A percentile compares a stretch with the other conserved stretches of the same genome.
Evolutionary conservation across 2,888 invertebrate genomes (phyloP).

Genomic region (Lithophane semibrunnea): DNA sequence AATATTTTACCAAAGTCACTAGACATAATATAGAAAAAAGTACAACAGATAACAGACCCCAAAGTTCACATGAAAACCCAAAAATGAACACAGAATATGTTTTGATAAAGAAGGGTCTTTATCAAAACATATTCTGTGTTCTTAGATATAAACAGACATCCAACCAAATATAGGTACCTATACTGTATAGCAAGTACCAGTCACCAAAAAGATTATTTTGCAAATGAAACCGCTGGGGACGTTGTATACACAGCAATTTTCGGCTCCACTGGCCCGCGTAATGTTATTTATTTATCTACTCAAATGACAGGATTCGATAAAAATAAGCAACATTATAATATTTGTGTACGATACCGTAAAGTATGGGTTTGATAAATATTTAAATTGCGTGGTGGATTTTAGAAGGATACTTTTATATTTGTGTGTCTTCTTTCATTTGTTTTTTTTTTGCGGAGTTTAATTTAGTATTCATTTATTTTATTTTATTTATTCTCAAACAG

Average conservation of each 20-base stretch:
- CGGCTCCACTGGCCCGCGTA: slow-evolving; percentile 80
- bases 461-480: neutral
- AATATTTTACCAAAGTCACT: neutral
- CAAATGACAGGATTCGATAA: slow-evolving; percentile 83
- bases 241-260: slow-evolving; percentile 80
- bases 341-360: slow-evolving; percentile 52
- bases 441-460: slow-evolving; percentile 9
- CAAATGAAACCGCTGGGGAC: slow-evolving; percentile 64
- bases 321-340: slow-evolving; percentile 75
- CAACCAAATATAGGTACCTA: neutral
- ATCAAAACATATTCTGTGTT: slow-evolving; percentile 12
- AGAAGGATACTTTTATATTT: neutral
- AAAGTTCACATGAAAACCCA: neutral
- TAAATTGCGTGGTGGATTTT: slow-evolving; percentile 45
- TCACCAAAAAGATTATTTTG: slow-evolving; percentile 66
- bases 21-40: neutral
- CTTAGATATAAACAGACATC: slow-evolving; percentile 15
- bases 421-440: slow-evolving; percentile 15
- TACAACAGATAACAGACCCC: neutral
- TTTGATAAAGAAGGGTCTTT: no score
- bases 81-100: no score
- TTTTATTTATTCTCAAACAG: no score
- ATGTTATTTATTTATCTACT: slow-evolving; percentile 87
- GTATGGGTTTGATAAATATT: slow-evolving; percentile 56
- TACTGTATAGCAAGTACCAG: neutral